A percentile compares a stretch with the other conserved stretches of the same genome.
Evolutionary conservation across 2,113 vertebrate genomes (phyloP).

Genomic region (Macrotus californicus): DNA sequence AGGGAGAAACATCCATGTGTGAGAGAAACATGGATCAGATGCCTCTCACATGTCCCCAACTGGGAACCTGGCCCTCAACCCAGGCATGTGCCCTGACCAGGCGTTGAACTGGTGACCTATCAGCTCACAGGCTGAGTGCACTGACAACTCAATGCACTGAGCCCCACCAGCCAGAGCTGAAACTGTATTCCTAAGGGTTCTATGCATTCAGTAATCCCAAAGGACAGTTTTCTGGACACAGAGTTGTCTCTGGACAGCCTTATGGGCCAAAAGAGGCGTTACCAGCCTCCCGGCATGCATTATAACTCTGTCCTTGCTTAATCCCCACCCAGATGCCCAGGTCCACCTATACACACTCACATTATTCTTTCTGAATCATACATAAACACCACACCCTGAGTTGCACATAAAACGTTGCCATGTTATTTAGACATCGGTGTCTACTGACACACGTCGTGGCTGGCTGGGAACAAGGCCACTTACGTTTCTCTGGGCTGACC

Average conservation of each 20-base stretch:
- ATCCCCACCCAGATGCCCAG: slow-evolving; percentile 74
- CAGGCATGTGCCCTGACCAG: too few relatives aligned
- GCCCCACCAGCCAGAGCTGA: neutral
- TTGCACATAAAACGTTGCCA: slow-evolving; percentile 66
- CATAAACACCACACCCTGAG: slow-evolving; percentile 66
- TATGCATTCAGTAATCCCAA: slow-evolving; percentile 35
- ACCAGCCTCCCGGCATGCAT: slow-evolving; percentile 52
- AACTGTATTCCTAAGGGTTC: slow-evolving; percentile 41
- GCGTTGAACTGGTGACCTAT: too few relatives aligned
- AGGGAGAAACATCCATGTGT: too few relatives aligned
- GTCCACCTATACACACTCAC: slow-evolving; percentile 71
- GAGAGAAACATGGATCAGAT: too few relatives aligned
- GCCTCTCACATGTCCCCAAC: too few relatives aligned
- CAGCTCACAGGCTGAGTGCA: too few relatives aligned
- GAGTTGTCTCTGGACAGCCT: slow-evolving; percentile 56
- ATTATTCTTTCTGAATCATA: slow-evolving; percentile 76
- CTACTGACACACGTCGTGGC: slow-evolving; percentile 13
- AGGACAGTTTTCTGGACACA: slow-evolving; percentile 45
- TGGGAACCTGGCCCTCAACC: too few relatives aligned
- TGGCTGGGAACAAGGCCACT: slow-evolving; percentile 42
- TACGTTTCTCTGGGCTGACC: neutral
- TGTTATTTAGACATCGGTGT: slow-evolving; percentile 65
- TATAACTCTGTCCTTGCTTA: slow-evolving; percentile 70
- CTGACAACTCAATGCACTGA: too few relatives aligned
- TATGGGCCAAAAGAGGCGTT: slow-evolving; percentile 49